phyloP scores from a whole-genome alignment of 1,140 invertebrate species.

The Spodoptera frugiperda region DNA sequence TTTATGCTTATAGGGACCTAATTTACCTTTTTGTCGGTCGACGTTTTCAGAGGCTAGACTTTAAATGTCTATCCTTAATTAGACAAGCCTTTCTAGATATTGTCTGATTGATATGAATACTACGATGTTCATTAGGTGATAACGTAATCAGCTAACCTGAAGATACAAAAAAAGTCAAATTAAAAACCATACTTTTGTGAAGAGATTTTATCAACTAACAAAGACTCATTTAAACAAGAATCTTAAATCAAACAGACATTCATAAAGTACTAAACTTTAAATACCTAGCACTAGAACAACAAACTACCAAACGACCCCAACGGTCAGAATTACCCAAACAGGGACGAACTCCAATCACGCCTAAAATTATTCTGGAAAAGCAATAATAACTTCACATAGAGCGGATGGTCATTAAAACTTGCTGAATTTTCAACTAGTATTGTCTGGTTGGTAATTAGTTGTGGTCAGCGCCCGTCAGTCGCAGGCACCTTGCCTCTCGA shows the following conservation, averaged over 20 bases:
- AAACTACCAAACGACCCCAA: background rate
- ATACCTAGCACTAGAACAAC: background rate
- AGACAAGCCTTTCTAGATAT: no score
- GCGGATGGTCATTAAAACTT: constrained; percentile 22
- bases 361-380: background rate
- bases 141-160: no score
- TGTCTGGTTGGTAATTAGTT: constrained; percentile 42
- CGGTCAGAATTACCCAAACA: background rate
- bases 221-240: background rate
- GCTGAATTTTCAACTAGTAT: constrained; percentile 43
- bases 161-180: background rate
- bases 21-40: no score
- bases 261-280: no score
- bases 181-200: no score
- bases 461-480: constrained; percentile 60
- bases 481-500: constrained; percentile 53
- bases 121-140: no score
- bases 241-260: no score
- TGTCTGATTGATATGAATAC: no score
- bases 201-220: no score
- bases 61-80: background rate
- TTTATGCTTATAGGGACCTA: no score
- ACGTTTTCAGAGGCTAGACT: background rate
- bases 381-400: constrained; percentile 30
- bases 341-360: background rate